phyloP scores from a whole-genome alignment of 2,888 invertebrate genomes.

The Drosophila borborema region DNA sequence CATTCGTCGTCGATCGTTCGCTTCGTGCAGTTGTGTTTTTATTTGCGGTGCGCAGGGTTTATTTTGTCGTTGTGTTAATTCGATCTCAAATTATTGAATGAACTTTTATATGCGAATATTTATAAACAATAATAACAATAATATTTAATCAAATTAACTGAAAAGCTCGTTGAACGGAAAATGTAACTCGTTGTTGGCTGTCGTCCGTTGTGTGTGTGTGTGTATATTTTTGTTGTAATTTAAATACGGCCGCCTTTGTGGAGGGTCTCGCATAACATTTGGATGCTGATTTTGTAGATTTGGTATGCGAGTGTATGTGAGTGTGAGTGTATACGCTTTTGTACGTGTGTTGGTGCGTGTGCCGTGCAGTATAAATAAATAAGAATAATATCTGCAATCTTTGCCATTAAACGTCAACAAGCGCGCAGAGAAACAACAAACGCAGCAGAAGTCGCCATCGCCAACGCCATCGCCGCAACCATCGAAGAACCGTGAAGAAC shows the following conservation, averaged over 20 bases:
- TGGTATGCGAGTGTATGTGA: constrained; percentile 15
- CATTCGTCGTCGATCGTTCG: constrained; percentile 71
- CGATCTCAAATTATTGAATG: constrained; percentile 35
- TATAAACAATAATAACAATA: constrained; percentile 33
- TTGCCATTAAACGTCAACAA: constrained; percentile 57
- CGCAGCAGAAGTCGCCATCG: constrained; percentile 15
- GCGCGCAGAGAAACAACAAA: constrained; percentile 31
- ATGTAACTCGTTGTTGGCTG: constrained; percentile 20
- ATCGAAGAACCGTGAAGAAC: constrained; percentile 48
- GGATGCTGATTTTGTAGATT: constrained; percentile 63
- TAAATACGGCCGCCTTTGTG: constrained; percentile 42
- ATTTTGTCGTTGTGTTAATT: constrained; percentile 12
- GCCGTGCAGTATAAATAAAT: constrained; percentile 71
- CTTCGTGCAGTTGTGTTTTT: constrained; percentile 60
- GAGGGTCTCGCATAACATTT: constrained; percentile 66
- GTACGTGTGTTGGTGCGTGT: constrained; percentile 16
- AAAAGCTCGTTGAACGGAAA: constrained; percentile 33
- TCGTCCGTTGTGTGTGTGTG: not conserved
- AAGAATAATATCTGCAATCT: constrained; percentile 76
- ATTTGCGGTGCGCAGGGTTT: constrained; percentile 14
- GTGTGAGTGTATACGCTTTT: constrained; percentile 17
- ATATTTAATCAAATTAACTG: constrained; percentile 22
- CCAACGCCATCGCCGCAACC: constrained; percentile 14
- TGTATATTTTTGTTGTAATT: constrained; percentile 30
- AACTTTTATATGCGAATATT: constrained; percentile 34